Evolutionary conservation across 2,888 invertebrate species (phyloP).

Genomic region (Caenorhabditis sp.): DNA sequence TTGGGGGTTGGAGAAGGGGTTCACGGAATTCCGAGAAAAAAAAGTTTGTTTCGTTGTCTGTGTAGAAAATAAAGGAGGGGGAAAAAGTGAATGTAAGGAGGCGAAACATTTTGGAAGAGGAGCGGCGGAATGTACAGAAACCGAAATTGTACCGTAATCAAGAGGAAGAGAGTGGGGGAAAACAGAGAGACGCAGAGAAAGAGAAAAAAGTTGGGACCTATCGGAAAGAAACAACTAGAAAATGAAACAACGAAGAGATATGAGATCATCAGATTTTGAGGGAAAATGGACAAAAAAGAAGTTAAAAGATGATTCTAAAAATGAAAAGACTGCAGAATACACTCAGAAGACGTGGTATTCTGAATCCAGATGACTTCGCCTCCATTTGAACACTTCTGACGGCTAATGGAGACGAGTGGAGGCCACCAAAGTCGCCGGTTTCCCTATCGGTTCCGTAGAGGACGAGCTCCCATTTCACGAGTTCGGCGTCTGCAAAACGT

Average conservation of each 20-base stretch:
- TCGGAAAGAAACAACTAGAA: constrained; percentile 1
- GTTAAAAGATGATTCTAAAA: background rate
- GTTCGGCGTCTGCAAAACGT: constrained; percentile 81
- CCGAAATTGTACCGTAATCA: constrained; percentile 62
- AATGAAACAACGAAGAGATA: constrained; percentile 8
- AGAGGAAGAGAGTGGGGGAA: constrained; percentile 16
- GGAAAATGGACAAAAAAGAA: background rate
- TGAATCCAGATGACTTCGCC: constrained; percentile 41
- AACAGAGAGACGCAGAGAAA: constrained; percentile 8
- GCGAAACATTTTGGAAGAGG: background rate
- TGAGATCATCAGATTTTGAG: background rate
- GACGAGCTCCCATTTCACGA: constrained; percentile 83
- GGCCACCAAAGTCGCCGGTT: constrained; percentile 77
- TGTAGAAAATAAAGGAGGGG: background rate
- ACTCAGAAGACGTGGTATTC: background rate
- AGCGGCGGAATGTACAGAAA: constrained; percentile 64
- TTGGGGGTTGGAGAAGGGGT: background rate
- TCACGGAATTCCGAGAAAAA: background rate
- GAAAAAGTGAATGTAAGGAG: constrained; percentile 1
- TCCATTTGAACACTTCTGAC: constrained; percentile 60
- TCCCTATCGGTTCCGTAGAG: constrained; percentile 81
- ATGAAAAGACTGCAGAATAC: background rate
- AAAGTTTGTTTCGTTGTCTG: background rate
- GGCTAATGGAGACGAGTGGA: constrained; percentile 63
- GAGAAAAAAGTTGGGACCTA: background rate